A percentile compares a stretch with the other conserved stretches of the same genome.
Evolutionary conservation across 2,113 vertebrate species (phyloP).

Genomic region (Lagopus leucura): DNA sequence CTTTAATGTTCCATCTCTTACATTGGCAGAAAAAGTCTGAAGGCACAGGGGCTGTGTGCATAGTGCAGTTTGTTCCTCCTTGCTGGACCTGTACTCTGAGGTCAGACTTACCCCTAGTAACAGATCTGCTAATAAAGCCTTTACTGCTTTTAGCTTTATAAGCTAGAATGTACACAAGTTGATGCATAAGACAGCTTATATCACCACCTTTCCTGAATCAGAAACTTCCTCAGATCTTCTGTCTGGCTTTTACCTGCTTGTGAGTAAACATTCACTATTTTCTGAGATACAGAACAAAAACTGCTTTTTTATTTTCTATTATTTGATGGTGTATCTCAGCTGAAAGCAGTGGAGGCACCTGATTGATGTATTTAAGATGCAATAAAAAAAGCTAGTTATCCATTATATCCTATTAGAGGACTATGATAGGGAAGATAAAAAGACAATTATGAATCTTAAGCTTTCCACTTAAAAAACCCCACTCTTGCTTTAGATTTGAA

Average conservation of each 20-base stretch:
- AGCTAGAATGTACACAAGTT: background rate
- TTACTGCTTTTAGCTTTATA: fast-evolving
- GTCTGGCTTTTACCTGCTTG: background rate
- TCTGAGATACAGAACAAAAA: background rate
- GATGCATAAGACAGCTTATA: fast-evolving
- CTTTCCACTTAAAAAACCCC: background rate
- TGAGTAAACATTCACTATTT: fast-evolving
- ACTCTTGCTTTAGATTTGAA: background rate
- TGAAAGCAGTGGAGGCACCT: background rate
- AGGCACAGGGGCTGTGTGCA: fast-evolving
- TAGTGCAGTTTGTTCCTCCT: fast-evolving
- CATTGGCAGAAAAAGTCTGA: background rate
- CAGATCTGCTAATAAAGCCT: fast-evolving
- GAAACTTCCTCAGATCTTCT: background rate
- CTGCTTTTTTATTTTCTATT: fast-evolving
- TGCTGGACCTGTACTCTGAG: fast-evolving
- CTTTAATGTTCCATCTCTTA: background rate
- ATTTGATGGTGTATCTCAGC: fast-evolving
- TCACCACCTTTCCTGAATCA: fast-evolving
- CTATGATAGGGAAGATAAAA: background rate
- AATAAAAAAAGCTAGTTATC: background rate
- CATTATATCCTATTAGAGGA: background rate
- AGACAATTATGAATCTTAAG: background rate
- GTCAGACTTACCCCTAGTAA: fast-evolving
- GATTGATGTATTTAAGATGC: background rate